These are phyloP conservation scores for Scaptomyza pallida DNA, from an alignment of 1,140 invertebrate species.

Conservation along the genomic window DNA sequence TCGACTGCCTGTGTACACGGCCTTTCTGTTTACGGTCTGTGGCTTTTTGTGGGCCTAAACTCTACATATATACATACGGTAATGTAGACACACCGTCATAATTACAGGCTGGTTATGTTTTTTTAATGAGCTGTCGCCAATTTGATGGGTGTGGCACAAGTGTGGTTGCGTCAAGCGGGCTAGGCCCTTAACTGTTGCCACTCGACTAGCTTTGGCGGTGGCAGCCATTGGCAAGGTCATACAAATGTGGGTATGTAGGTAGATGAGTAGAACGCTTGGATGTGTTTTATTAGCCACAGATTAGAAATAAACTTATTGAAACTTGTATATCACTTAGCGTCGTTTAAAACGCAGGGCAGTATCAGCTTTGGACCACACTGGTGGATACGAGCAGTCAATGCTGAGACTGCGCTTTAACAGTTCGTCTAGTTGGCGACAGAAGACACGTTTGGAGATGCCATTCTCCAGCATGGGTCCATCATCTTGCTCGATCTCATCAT, in stretches of 20 bases:
- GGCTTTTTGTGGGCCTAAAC: conserved; percentile 25
- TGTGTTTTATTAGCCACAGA: conserved; percentile 25
- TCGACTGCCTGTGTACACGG: conserved; percentile 11
- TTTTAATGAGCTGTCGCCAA: conserved; percentile 65
- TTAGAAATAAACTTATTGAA: neutral
- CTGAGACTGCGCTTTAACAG: conserved; percentile 19
- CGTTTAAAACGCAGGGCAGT: neutral
- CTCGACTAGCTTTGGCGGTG: neutral
- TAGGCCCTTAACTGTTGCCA: conserved; percentile 20
- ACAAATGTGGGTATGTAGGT: neutral
- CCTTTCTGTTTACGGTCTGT: conserved; percentile 30
- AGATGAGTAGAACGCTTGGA: neutral
- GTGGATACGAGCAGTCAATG: neutral
- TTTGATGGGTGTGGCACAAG: conserved; percentile 3
- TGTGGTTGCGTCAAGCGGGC: neutral
- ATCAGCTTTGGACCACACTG: neutral
- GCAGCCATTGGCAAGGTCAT: conserved; percentile 13
- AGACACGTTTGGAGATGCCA: conserved; percentile 21
- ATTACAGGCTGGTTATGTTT: conserved; percentile 74
- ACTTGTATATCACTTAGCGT: neutral
- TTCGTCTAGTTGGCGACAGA: conserved; percentile 28
- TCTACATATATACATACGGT: conserved; percentile 9
- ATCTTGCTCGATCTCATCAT: conserved; percentile 2
- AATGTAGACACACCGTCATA: conserved; percentile 38
- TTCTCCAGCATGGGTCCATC: conserved; percentile 26